A percentile compares a stretch with the other conserved stretches of the same genome.
These are phyloP conservation scores for Aphrophora alni DNA, from an alignment of 2,888 invertebrate species.

Conservation along the genomic window DNA sequence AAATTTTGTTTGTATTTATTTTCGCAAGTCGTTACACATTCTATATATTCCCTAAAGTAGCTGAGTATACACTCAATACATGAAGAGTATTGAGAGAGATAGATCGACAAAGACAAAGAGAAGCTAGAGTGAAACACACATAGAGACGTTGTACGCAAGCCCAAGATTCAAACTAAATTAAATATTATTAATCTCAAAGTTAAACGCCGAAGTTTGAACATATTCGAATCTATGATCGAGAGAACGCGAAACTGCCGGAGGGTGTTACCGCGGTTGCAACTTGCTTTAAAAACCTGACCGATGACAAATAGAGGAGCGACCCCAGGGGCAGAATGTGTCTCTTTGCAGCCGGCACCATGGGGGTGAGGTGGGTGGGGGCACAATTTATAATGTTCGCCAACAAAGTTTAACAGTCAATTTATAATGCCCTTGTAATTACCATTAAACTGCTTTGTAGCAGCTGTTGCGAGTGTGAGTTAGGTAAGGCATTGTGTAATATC, in stretches of 20 bases:
- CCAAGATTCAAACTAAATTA: background rate
- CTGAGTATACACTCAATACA: no score
- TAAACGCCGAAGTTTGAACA: background rate
- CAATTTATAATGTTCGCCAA: constrained; percentile 9
- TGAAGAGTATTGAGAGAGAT: no score
- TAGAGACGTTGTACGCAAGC: background rate
- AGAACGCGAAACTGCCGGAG: background rate
- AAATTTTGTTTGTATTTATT: no score
- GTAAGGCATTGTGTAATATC: background rate
- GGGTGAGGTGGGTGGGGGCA: background rate
- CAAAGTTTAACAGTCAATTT: constrained; percentile 9
- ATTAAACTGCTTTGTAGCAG: background rate
- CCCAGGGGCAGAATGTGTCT: constrained; percentile 1
- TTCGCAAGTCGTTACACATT: no score
- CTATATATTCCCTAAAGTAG: no score
- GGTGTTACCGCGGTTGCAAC: background rate
- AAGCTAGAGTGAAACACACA: no score
- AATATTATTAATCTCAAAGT: background rate
- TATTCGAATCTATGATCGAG: background rate
- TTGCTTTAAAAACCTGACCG: constrained; percentile 2
- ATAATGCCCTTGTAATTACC: constrained; percentile 3
- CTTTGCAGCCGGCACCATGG: background rate
- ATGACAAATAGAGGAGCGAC: constrained; percentile 5
- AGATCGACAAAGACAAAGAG: no score
- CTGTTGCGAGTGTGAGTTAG: background rate